phyloP scores from a whole-genome alignment of 2,888 invertebrate species.

The Cenopis cana region DNA sequence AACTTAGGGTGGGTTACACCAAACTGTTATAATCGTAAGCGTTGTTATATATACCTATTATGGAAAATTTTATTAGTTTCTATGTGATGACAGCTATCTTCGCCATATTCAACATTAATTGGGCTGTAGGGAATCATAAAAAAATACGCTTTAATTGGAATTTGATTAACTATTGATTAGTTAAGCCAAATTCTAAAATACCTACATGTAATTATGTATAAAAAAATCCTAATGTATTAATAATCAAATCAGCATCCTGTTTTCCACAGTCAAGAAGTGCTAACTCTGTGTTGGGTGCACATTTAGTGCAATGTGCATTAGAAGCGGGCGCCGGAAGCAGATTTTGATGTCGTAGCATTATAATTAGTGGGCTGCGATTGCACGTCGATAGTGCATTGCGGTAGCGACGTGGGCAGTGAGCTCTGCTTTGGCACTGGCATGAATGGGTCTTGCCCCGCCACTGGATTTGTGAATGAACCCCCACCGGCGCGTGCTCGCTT shows the following conservation, averaged over 20 bases:
- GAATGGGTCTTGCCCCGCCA: conserved; percentile 78
- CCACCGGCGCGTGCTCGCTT: conserved; percentile 79
- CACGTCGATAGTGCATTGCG: conserved; percentile 49
- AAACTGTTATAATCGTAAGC: too few relatives aligned
- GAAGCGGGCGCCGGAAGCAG: conserved; percentile 55
- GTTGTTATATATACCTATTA: too few relatives aligned
- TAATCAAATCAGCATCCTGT: background rate
- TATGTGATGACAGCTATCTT: too few relatives aligned
- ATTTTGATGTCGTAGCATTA: conserved; percentile 55
- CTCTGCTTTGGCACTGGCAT: conserved; percentile 55
- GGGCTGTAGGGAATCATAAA: too few relatives aligned
- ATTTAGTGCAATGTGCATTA: conserved; percentile 21
- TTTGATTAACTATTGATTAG: background rate
- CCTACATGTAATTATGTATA: background rate
- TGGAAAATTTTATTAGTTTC: too few relatives aligned
- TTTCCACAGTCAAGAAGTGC: background rate
- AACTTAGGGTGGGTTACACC: too few relatives aligned
- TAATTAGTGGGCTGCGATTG: conserved; percentile 51
- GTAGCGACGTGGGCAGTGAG: conserved; percentile 52
- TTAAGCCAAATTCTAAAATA: background rate
- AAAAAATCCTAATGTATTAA: background rate
- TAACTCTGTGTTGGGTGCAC: background rate
- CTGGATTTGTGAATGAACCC: conserved; percentile 81
- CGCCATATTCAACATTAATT: too few relatives aligned
- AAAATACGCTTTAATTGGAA: too few relatives aligned